Conservation (phyloP, 2,797 vertebrate genomes). For the Sebastes hubbsi region DNA sequence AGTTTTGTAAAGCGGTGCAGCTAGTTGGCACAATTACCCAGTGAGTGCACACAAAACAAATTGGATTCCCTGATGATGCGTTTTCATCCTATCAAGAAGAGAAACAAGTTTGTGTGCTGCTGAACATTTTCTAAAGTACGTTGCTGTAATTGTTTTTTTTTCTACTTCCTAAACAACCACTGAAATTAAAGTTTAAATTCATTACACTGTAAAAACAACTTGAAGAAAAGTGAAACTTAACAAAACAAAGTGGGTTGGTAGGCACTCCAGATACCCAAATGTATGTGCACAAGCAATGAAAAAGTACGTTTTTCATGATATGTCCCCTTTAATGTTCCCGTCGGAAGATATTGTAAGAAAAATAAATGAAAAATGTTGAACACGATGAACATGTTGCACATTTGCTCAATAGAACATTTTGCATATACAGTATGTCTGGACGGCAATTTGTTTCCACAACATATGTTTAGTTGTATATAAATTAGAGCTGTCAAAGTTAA, state of each 20-base stretch:
- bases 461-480: not conserved
- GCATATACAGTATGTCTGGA: not conserved
- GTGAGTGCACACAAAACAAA: not conserved
- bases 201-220: not conserved
- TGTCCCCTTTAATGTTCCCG: not conserved
- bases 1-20: not conserved
- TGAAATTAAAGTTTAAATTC: not conserved
- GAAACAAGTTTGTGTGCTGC: not conserved
- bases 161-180: not conserved
- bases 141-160: not conserved
- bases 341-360: not conserved
- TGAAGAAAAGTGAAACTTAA: not conserved
- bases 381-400: not conserved
- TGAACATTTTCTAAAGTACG: not conserved
- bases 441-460: not conserved
- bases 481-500: no score
- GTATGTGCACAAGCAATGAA: not conserved
- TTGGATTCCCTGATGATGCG: constrained; percentile 5
- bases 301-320: not conserved
- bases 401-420: not conserved
- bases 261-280: not conserved
- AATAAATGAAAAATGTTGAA: not conserved
- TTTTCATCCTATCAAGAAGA: constrained; percentile 18
- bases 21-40: constrained; percentile 4
- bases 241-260: not conserved